A percentile compares a stretch with the other conserved stretches of the same genome.
Conservation (phyloP, 2,797 vertebrate genomes). For the Geotrypetes seraphini region DNA sequence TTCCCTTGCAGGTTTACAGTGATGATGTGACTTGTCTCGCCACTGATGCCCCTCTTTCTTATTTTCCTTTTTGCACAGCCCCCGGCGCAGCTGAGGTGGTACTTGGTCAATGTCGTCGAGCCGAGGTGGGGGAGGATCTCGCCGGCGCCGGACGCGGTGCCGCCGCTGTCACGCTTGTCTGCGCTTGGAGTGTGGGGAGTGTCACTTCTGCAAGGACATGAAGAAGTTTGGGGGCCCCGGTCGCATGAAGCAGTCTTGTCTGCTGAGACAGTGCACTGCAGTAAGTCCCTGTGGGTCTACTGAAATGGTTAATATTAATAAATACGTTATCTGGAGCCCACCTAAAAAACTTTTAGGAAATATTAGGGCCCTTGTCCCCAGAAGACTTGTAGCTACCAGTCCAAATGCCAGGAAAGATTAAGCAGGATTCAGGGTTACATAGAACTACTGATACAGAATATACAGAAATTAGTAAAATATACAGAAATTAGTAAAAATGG, state of each 20-base stretch:
- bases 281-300: conserved; percentile 44
- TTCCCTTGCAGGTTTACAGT: too few species aligned
- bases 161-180: conserved; percentile 86
- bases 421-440: too few species aligned
- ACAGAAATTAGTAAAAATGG: too few species aligned
- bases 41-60: not conserved
- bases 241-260: conserved; percentile 88
- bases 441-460: too few species aligned
- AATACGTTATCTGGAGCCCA: too few species aligned
- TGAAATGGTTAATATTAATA: too few species aligned
- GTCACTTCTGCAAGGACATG: conserved; percentile 93
- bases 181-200: conserved; percentile 85
- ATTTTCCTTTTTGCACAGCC: conserved; percentile 21
- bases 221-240: conserved; percentile 90
- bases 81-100: conserved; percentile 45
- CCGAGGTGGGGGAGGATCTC: conserved; percentile 79
- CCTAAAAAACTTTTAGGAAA: too few species aligned
- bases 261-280: conserved; percentile 83
- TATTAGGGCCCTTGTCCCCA: too few species aligned
- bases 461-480: too few species aligned
- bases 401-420: too few species aligned
- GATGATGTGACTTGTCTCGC: not conserved
- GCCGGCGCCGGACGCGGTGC: conserved; percentile 82
- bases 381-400: too few species aligned
- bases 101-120: conserved; percentile 77